A percentile compares a stretch with the other conserved stretches of the same genome.
Conservation (phyloP, 2,113 vertebrate species). For the Lamprologus tigripictilis region DNA sequence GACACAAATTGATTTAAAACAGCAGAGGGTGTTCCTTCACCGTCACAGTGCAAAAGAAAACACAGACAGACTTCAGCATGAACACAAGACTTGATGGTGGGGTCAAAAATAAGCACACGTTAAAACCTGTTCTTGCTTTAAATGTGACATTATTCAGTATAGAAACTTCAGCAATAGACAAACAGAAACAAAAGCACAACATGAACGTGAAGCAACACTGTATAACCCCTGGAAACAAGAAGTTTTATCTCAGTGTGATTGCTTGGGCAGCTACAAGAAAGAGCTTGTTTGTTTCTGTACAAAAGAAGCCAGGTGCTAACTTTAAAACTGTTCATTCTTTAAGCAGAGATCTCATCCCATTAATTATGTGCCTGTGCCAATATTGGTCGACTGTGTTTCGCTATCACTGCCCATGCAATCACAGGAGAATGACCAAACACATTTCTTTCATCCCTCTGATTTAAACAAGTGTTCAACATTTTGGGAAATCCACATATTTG, state of each 20-base stretch:
- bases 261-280: background rate
- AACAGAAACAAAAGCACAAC: constrained; percentile 21
- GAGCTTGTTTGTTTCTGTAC: background rate
- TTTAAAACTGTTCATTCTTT: background rate
- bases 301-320: background rate
- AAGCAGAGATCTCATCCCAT: background rate
- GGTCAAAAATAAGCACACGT: constrained; percentile 9
- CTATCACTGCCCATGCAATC: constrained; percentile 21
- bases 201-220: background rate
- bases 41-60: constrained; percentile 22
- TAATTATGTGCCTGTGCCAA: background rate
- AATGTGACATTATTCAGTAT: background rate
- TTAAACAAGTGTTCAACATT: constrained; percentile 22
- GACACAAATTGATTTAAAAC: background rate
- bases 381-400: background rate
- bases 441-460: background rate
- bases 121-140: background rate
- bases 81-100: constrained; percentile 3
- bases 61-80: constrained; percentile 11
- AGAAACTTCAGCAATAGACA: background rate
- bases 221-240: constrained; percentile 2
- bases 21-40: background rate
- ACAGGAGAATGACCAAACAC: constrained; percentile 1
- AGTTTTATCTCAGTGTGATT: constrained; percentile 3
- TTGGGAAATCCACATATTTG: background rate